These are phyloP conservation scores for Ailurus styani DNA, from an alignment of 2,113 vertebrate genomes.

Conservation along the genomic window DNA sequence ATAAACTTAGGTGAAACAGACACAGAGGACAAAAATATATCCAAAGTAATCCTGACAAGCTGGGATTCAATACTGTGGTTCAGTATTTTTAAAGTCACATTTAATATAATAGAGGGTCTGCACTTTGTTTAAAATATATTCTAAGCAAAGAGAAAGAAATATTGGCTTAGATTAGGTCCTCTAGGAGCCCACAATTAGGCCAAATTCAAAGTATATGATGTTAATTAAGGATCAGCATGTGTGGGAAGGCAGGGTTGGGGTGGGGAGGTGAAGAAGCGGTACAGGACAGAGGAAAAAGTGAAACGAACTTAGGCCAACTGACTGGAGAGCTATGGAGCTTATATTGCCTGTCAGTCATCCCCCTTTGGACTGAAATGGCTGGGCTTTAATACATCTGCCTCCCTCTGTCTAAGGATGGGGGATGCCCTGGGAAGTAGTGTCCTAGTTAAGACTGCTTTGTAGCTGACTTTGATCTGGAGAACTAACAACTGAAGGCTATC, in stretches of 20 bases:
- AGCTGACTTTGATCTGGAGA: background rate
- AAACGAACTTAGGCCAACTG: background rate
- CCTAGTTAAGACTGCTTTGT: background rate
- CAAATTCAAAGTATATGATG: background rate
- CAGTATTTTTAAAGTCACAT: background rate
- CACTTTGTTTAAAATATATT: background rate
- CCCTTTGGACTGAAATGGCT: background rate
- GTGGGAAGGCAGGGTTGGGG: background rate
- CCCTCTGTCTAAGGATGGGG: background rate
- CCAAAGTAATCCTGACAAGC: background rate
- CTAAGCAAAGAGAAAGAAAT: background rate
- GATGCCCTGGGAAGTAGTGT: background rate
- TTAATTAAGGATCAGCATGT: background rate
- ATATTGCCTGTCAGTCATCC: background rate
- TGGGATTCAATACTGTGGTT: background rate
- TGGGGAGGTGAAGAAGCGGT: background rate
- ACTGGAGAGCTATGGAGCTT: background rate
- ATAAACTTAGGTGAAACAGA: background rate
- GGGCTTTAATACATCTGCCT: background rate
- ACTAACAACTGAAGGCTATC: background rate
- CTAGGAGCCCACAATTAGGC: background rate
- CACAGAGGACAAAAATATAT: background rate
- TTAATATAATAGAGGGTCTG: background rate
- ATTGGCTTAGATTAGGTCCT: background rate
- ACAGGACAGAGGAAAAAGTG: background rate